Evolutionary conservation across 2,797 vertebrate genomes (phyloP).

Genomic region (Ceryle rudis): DNA sequence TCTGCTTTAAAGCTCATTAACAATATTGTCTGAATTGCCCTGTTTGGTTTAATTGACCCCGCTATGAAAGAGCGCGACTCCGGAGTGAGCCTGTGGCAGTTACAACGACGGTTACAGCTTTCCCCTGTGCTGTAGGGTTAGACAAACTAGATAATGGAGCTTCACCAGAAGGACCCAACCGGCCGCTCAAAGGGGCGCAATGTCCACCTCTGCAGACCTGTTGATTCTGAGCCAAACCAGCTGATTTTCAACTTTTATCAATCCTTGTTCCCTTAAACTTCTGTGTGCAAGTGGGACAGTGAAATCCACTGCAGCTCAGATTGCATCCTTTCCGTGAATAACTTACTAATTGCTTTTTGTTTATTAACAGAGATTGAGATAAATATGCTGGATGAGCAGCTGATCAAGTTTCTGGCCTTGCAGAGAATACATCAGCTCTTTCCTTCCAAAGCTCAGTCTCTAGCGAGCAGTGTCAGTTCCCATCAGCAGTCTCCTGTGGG

Average conservation of each 20-base stretch:
- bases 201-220: not conserved
- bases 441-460: slow-evolving; percentile 85
- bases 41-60: not conserved
- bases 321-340: slow-evolving; percentile 4
- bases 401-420: slow-evolving; percentile 96
- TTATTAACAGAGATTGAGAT: slow-evolving; percentile 90
- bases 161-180: not conserved
- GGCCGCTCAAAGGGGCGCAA: not conserved
- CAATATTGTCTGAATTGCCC: not conserved
- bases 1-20: not conserved
- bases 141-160: not conserved
- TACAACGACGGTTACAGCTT: not conserved
- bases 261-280: not conserved
- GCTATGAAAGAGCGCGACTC: fast-evolving
- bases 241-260: not conserved
- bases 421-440: slow-evolving; percentile 99
- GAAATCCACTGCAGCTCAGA: not conserved
- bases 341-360: slow-evolving; percentile 67
- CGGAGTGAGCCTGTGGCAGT: not conserved
- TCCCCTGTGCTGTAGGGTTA: not conserved
- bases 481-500: slow-evolving; percentile 77
- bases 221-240: not conserved
- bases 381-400: slow-evolving; percentile 91
- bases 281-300: not conserved
- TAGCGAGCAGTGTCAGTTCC: slow-evolving; percentile 73